phyloP scores from a whole-genome alignment of 2,888 invertebrate genomes.

The Suillia variegata region DNA sequence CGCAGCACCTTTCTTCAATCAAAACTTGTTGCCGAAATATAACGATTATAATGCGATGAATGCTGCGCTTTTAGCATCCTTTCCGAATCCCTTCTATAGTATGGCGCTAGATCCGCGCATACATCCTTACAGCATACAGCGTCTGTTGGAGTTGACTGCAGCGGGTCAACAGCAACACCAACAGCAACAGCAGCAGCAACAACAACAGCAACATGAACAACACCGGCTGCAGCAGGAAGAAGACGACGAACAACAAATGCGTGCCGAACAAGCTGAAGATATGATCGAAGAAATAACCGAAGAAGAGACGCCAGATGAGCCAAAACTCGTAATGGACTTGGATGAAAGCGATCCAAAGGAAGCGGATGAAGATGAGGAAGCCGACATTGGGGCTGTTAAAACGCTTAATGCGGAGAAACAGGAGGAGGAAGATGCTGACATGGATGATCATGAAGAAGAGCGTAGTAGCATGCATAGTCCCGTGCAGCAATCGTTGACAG shows the following conservation, averaged over 20 bases:
- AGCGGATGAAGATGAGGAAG: conserved; percentile 59
- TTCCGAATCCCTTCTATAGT: conserved; percentile 58
- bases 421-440: conserved; percentile 55
- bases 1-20: conserved; percentile 66
- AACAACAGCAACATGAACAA: conserved; percentile 22
- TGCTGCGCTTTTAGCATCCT: conserved; percentile 64
- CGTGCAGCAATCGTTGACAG: conserved; percentile 66
- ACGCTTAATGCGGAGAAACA: conserved; percentile 59
- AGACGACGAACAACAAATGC: conserved; percentile 22
- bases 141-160: conserved; percentile 57
- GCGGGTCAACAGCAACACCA: conserved; percentile 54
- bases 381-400: conserved; percentile 56
- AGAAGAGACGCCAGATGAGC: conserved; percentile 61
- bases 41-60: conserved; percentile 66
- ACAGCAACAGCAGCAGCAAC: conserved; percentile 33
- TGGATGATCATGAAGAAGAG: conserved; percentile 41
- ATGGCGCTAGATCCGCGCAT: conserved; percentile 59
- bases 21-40: conserved; percentile 76
- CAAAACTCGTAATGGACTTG: conserved; percentile 73
- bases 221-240: conserved; percentile 18
- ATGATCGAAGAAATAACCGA: conserved; percentile 40
- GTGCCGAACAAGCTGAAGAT: conserved; percentile 63
- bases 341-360: conserved; percentile 67
- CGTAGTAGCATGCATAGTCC: conserved; percentile 59
- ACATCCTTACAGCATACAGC: conserved; percentile 58